Conservation (phyloP, 2,888 invertebrate genomes). For the Spodoptera littoralis region DNA sequence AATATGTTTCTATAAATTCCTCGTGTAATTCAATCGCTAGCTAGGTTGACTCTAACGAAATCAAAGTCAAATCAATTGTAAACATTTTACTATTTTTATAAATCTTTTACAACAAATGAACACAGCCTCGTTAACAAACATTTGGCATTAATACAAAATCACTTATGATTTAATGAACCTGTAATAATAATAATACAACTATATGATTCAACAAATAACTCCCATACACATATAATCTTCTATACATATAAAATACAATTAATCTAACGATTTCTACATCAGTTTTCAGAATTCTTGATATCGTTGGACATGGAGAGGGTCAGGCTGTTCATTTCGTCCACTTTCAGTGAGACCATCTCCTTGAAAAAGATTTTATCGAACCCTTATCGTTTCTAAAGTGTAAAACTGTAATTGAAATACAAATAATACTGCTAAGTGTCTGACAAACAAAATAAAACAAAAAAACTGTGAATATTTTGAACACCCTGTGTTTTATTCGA, state of each 20-base stretch:
- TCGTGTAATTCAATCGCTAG: constrained; percentile 3
- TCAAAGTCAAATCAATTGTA: constrained; percentile 62
- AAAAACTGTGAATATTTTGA: neutral
- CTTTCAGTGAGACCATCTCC: constrained; percentile 67
- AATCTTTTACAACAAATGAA: constrained; percentile 65
- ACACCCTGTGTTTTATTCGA: constrained; percentile 2
- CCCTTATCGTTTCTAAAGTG: constrained; percentile 86
- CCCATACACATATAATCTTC: constrained; percentile 58
- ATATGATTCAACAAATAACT: constrained; percentile 59
- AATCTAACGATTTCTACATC: constrained; percentile 52
- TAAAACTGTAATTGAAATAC: constrained; percentile 82
- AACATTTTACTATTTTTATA: constrained; percentile 69
- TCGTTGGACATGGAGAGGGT: constrained; percentile 51
- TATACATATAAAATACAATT: constrained; percentile 52
- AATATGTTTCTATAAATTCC: constrained; percentile 2
- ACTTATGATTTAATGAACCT: constrained; percentile 57
- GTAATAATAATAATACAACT: constrained; percentile 55
- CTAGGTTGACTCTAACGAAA: constrained; percentile 51
- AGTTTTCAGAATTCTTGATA: constrained; percentile 68
- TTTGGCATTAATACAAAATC: constrained; percentile 63
- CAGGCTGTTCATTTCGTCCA: constrained; percentile 50
- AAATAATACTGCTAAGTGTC: constrained; percentile 61
- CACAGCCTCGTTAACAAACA: constrained; percentile 69
- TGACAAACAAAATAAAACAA: constrained; percentile 39
- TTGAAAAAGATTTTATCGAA: constrained; percentile 83